These are phyloP conservation scores for Exephanes ischioxanthus DNA, from an alignment of 2,888 invertebrate species.

Conservation along the genomic window DNA sequence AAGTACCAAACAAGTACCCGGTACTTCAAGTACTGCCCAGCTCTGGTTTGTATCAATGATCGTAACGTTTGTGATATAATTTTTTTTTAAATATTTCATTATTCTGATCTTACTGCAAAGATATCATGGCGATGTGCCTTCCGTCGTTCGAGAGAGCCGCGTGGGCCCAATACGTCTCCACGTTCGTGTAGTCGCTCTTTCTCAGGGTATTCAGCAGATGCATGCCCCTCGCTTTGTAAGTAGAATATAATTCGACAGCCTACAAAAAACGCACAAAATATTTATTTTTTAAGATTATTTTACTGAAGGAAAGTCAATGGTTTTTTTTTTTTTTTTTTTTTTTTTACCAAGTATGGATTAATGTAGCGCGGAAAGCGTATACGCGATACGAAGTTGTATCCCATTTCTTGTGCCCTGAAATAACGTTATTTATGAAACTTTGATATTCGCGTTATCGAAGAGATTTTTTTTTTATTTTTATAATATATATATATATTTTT, in stretches of 20 bases:
- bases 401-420: slow-evolving; percentile 84
- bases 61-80: not conserved
- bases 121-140: slow-evolving; percentile 89
- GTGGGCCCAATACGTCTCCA: slow-evolving; percentile 91
- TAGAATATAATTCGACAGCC: slow-evolving; percentile 91
- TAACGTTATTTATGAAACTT: slow-evolving; percentile 22
- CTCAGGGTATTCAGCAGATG: slow-evolving; percentile 88
- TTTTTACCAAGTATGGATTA: slow-evolving; percentile 88
- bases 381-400: slow-evolving; percentile 79
- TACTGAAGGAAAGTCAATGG: not conserved
- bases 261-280: slow-evolving; percentile 79
- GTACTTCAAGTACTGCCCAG: no score
- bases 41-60: not conserved
- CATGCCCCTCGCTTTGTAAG: slow-evolving; percentile 90
- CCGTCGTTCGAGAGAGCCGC: slow-evolving; percentile 88
- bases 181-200: slow-evolving; percentile 88
- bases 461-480: not conserved
- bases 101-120: slow-evolving; percentile 87
- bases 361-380: slow-evolving; percentile 90
- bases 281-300: slow-evolving; percentile 28
- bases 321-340: not conserved
- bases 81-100: not conserved
- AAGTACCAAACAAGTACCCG: no score
- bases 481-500: not conserved
- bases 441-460: slow-evolving; percentile 6